Base-by-base conservation (phyloP, 1,140 invertebrate species). In the Pseudoatta argentina region DNA sequence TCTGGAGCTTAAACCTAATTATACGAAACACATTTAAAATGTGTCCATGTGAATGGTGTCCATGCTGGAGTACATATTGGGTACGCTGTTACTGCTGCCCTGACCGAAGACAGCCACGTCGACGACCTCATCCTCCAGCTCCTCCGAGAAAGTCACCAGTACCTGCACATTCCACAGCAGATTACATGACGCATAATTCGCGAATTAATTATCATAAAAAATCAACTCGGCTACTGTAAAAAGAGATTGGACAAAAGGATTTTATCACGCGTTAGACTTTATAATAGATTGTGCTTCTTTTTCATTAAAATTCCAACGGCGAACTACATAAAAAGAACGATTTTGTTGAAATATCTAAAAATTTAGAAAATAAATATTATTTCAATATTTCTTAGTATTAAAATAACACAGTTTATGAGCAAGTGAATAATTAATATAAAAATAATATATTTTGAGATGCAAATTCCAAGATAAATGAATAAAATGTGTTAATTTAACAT, bases 111-210 rank as follows among this genome's bases (percentile, higher is more conserved):
- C 51, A 16, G 87, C 59, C 1, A 88, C 91, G 2, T 83, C 83
- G 18, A 6, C 16, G 18, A 78, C 64, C 16, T 93, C 92, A 59
- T 92, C 90, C 63, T 95, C 93, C 34, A 89, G 34, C 73, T 94
- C 93, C 39, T 93, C 93, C n/a, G 94, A 94, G 88, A 95, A 95
- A 77, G 93, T 94, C 4, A 94, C 94, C 63, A 95, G 83, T 27
- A 95, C 94, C 94, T 94, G 89, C 16, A 87, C 34, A 83, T 83
- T 73, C 21, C 27, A 71, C 21, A 21, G 6, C 64, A 30, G 10
- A 66, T 48, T 86, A 76, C 21, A 2, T 16, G 21, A 48, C 5
- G n/a, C 66, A 24, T 51, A 48, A 51, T 69, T 5, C 12, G 21
- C 39, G 12, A 24, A 27, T 44, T 81, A 69, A 81, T 85, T 85